Evolutionary conservation across 2,797 vertebrate species (phyloP), one percentile per base, ranked within the genome.

Genomic region (Hypotaenidia okinawae): DNA sequence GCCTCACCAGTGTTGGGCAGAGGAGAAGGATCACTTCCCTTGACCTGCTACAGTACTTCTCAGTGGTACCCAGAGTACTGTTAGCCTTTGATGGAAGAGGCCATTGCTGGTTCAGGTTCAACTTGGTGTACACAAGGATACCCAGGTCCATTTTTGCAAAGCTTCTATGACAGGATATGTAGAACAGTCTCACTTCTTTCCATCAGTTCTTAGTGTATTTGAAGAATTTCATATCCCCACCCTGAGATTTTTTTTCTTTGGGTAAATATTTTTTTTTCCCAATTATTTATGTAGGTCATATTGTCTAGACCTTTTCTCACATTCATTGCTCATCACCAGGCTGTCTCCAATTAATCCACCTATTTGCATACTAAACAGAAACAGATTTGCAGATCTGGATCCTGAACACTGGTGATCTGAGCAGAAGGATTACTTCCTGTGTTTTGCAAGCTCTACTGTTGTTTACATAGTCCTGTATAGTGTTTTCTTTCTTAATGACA

Each of bases 401-500:
- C n/a, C n/a, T 87, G 28, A 81, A 64, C 25, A 51, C 41, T 49
- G 41, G 54, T 91, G 35, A 16, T 78, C 74, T 68, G 35, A 82
- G 21, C 7, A 62, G 39, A 76, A 69, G 12, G 17, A 68, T 72
- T 79, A 32, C 32, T 78, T 91, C 35, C 14, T n/a, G 28, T 72
- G 51, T 66, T 92, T 92, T 87, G 30, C 33, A 89, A 90, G 11
- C 30, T 89, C 12, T 64, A 10, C 52, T 82, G 28, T 75, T 86
- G n/a, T 75, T 91, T 92, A 64, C 8, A 3, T 32, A 68, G 25
- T 68, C 13, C 32, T 13, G 2, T 64, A 35, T 22, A 61, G 35
- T 58, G 32, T 84, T 84, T 88, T 87, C 23, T 80, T 92, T 84
- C 43, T 55, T 57, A 84, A 63, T 86, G 52, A 58, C 47, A 94